phyloP scores from a whole-genome alignment of 2,888 invertebrate species.

The Shargacucullia verbasci region DNA sequence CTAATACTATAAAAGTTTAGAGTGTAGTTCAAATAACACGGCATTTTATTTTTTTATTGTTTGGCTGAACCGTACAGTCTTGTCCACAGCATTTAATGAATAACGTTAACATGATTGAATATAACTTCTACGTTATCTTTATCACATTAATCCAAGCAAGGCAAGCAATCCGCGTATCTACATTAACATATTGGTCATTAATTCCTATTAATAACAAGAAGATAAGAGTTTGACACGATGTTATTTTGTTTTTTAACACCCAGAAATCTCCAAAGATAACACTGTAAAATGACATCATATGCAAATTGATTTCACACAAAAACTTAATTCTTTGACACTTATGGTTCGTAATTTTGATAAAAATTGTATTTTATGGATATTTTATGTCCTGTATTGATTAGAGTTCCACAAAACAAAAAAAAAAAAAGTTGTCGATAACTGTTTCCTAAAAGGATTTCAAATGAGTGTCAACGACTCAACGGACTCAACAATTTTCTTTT shows the following conservation, averaged over 20 bases:
- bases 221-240: constrained; percentile 22
- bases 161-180: constrained; percentile 11
- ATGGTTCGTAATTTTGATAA: constrained; percentile 36
- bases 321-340: constrained; percentile 22
- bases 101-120: not conserved
- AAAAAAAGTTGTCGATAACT: not conserved
- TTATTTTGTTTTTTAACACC: constrained; percentile 16
- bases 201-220: constrained; percentile 35
- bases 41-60: too few species aligned
- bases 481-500: too few species aligned
- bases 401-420: constrained; percentile 15
- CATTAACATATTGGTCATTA: constrained; percentile 30
- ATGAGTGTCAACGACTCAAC: too few species aligned
- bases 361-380: constrained; percentile 28
- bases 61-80: too few species aligned
- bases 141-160: constrained; percentile 10
- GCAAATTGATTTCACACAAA: constrained; percentile 25
- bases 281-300: constrained; percentile 25
- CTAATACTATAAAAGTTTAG: too few species aligned
- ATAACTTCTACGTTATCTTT: constrained; percentile 18
- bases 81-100: not conserved
- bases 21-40: too few species aligned
- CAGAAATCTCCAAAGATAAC: constrained; percentile 8
- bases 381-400: constrained; percentile 19
- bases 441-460: not conserved